Percentiles rank a stretch among this genome's conserved stretches.
phyloP scores from a whole-genome alignment of 2,797 vertebrate species.

The Novumbra hubbsi region DNA sequence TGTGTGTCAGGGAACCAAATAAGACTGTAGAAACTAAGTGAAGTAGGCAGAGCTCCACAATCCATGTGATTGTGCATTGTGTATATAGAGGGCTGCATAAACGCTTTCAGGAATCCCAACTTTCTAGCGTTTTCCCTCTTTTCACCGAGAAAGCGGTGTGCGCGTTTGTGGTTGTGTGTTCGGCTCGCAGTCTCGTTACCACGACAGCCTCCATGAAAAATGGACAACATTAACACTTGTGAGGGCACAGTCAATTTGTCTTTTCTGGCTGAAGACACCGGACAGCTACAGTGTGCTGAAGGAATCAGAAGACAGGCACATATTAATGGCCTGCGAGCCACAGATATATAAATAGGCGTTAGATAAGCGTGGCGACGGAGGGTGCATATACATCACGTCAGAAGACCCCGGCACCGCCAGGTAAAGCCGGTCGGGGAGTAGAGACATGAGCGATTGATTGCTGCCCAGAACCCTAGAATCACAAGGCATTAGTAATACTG shows the following conservation, averaged over 20 bases:
- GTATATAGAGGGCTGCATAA: too few relatives aligned
- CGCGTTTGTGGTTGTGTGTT: conserved; percentile 25
- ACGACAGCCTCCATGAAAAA: conserved; percentile 65
- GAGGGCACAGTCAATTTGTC: conserved; percentile 57
- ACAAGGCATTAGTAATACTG: conserved; percentile 52
- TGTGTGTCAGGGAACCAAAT: not conserved
- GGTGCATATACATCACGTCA: conserved; percentile 54
- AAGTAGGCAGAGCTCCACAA: too few relatives aligned
- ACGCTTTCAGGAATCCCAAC: not conserved
- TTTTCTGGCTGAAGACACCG: conserved; percentile 29
- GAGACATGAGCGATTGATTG: conserved; percentile 53
- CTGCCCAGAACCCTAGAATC: conserved; percentile 46
- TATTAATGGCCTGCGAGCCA: conserved; percentile 59
- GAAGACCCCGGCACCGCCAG: conserved; percentile 28
- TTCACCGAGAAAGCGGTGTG: conserved; percentile 22
- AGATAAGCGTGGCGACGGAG: conserved; percentile 47
- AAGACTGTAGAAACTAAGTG: too few relatives aligned
- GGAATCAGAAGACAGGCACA: conserved; percentile 59
- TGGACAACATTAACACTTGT: conserved; percentile 58
- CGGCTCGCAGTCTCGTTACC: conserved; percentile 60
- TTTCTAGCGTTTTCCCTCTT: not conserved
- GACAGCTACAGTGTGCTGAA: conserved; percentile 53
- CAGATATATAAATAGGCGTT: conserved; percentile 53
- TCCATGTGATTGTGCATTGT: too few relatives aligned
- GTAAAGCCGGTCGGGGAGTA: conserved; percentile 47